Conservation (phyloP, 2,888 invertebrate genomes). For the Cabera pusaria region DNA sequence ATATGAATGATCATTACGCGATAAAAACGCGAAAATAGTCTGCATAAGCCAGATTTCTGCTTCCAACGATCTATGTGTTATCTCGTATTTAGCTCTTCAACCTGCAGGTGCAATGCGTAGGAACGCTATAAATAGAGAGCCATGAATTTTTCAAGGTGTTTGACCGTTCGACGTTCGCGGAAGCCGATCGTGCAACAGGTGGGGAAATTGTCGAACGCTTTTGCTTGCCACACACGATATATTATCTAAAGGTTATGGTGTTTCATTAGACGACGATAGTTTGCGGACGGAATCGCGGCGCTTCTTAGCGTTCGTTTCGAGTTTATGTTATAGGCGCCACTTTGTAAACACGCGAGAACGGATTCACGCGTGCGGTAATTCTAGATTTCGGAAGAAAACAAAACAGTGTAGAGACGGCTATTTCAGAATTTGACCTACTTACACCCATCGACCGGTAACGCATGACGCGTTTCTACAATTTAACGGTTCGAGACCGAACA, state of each 20-base stretch:
- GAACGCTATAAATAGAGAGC: constrained; percentile 23
- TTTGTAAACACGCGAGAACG: constrained; percentile 1
- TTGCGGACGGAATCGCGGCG: no score
- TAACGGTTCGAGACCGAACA: neutral
- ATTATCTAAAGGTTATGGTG: constrained; percentile 2
- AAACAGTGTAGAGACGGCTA: constrained; percentile 18
- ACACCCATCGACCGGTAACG: no score
- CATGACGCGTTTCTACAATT: no score
- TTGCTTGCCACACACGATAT: constrained; percentile 8
- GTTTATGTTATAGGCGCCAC: no score
- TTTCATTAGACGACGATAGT: constrained; percentile 7
- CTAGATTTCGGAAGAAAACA: constrained; percentile 25
- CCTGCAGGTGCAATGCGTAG: constrained; percentile 17
- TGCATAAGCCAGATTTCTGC: constrained; percentile 15
- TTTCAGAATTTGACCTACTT: constrained; percentile 28
- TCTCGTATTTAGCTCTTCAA: constrained; percentile 5
- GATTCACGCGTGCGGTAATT: constrained; percentile 8
- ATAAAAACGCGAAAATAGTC: no score
- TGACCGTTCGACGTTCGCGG: constrained; percentile 30
- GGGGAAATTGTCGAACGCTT: constrained; percentile 27
- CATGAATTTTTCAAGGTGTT: constrained; percentile 30
- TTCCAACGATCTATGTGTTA: no score
- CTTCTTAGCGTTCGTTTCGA: no score
- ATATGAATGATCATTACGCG: constrained; percentile 23
- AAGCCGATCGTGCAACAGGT: constrained; percentile 39